These are phyloP conservation scores for Bergia puertoricense DNA, from an alignment of 92 coral and sea anemone genomes.

Conservation along the genomic window DNA sequence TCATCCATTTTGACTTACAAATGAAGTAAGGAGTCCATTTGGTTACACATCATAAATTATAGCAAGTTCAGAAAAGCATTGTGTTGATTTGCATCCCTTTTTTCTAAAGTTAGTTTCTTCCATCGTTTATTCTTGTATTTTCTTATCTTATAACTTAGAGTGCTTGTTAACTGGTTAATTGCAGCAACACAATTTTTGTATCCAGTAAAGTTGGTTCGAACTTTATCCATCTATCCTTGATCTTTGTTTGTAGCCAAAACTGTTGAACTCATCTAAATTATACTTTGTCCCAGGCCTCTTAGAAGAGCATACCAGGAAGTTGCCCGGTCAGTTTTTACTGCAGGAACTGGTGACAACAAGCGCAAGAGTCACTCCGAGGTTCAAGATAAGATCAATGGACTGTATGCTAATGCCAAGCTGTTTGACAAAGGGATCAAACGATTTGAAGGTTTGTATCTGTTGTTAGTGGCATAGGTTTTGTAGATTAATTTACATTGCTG, in stretches of 20 bases:
- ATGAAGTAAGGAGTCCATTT: too few relatives aligned
- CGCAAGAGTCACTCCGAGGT: conserved; percentile 88
- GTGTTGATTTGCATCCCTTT: too few relatives aligned
- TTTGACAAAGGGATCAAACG: conserved; percentile 89
- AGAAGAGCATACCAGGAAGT: conserved; percentile 87
- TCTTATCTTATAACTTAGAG: too few relatives aligned
- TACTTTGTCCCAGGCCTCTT: conserved; percentile 71
- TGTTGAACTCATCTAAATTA: not conserved
- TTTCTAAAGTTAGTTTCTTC: too few relatives aligned
- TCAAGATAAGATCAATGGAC: conserved; percentile 84
- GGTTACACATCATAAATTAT: too few relatives aligned
- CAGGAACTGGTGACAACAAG: conserved; percentile 81
- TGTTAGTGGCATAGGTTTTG: not conserved
- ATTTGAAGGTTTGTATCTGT: conserved; percentile 73
- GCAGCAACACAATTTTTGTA: too few relatives aligned
- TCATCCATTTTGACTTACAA: too few relatives aligned
- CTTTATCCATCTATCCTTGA: not conserved
- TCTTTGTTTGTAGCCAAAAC: not conserved
- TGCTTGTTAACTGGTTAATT: too few relatives aligned
- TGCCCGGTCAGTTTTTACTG: conserved; percentile 86
- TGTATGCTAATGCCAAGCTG: conserved; percentile 82
- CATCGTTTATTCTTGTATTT: too few relatives aligned
- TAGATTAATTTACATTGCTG: too few relatives aligned
- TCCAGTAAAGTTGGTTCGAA: not conserved
- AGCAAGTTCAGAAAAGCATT: too few relatives aligned